Percentiles rank a stretch among this genome's conserved stretches.
These are phyloP conservation scores for Cotesia typhae DNA, from an alignment of 1,140 invertebrate genomes.

Conservation along the genomic window DNA sequence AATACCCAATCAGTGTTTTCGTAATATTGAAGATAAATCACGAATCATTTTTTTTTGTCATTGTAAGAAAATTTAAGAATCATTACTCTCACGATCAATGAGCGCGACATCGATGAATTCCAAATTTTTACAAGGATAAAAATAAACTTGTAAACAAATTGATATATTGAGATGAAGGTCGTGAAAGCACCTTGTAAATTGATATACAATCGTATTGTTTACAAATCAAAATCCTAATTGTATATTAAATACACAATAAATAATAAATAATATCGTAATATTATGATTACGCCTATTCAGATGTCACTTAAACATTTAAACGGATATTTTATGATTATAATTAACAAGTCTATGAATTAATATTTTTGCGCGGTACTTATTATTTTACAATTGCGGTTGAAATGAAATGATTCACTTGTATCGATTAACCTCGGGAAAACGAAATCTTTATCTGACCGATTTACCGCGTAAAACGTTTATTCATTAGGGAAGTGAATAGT, in stretches of 20 bases:
- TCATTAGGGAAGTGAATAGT: too few relatives aligned
- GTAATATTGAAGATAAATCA: too few relatives aligned
- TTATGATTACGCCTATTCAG: neutral
- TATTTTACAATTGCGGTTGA: neutral
- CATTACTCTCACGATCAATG: neutral
- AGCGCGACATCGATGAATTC: constrained; percentile 9
- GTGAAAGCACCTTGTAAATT: constrained; percentile 7
- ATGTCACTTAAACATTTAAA: neutral
- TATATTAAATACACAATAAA: neutral
- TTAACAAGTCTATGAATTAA: neutral
- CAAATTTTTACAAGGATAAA: neutral
- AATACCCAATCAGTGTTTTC: too few relatives aligned
- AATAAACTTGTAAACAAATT: constrained; percentile 20
- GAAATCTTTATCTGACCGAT: neutral
- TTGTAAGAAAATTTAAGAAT: too few relatives aligned
- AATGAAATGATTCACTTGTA: neutral
- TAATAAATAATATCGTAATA: neutral
- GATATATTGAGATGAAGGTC: constrained; percentile 21
- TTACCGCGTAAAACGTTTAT: neutral
- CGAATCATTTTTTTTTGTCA: too few relatives aligned
- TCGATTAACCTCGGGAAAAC: neutral
- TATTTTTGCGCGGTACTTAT: neutral
- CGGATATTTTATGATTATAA: neutral
- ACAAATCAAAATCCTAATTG: neutral
- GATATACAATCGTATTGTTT: constrained; percentile 7